These are phyloP conservation scores for Percopsis transmontana DNA, from an alignment of 2,113 vertebrate species.

Conservation along the genomic window DNA sequence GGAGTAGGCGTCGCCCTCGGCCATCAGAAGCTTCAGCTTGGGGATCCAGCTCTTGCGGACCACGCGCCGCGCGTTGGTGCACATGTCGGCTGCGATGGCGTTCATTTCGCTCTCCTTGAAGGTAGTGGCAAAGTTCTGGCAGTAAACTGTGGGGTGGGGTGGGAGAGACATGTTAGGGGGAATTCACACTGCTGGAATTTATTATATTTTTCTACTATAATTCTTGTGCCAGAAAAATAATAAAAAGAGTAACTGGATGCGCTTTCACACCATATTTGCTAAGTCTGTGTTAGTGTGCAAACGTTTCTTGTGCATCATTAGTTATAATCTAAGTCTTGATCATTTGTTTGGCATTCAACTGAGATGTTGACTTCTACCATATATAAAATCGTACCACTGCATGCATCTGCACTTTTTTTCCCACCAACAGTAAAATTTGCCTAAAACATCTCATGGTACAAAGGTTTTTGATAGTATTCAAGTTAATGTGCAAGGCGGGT, in stretches of 20 bases:
- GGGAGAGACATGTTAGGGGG: not conserved
- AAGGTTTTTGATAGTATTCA: too few relatives aligned
- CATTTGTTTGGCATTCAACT: too few relatives aligned
- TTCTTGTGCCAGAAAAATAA: too few relatives aligned
- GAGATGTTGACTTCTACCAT: too few relatives aligned
- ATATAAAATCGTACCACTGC: too few relatives aligned
- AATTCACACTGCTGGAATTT: not conserved
- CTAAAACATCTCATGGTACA: too few relatives aligned
- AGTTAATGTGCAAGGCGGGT: too few relatives aligned
- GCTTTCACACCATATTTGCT: not conserved
- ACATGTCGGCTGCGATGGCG: slow-evolving; percentile 95
- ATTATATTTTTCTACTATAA: too few relatives aligned
- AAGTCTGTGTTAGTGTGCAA: not conserved
- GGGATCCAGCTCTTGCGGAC: slow-evolving; percentile 97
- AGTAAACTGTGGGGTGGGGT: slow-evolving; percentile 85
- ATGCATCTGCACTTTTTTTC: too few relatives aligned
- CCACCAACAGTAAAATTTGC: too few relatives aligned
- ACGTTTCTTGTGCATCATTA: too few relatives aligned
- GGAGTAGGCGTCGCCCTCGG: slow-evolving; percentile 88
- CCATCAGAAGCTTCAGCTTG: slow-evolving; percentile 90
- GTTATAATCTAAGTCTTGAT: not conserved
- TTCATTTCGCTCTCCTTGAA: slow-evolving; percentile 99
- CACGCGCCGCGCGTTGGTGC: slow-evolving; percentile 93
- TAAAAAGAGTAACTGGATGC: too few relatives aligned
- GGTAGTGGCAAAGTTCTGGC: slow-evolving; percentile 96